Evolutionary conservation across 2,113 vertebrate species (phyloP).

Genomic region (Harpagus bidentatus): DNA sequence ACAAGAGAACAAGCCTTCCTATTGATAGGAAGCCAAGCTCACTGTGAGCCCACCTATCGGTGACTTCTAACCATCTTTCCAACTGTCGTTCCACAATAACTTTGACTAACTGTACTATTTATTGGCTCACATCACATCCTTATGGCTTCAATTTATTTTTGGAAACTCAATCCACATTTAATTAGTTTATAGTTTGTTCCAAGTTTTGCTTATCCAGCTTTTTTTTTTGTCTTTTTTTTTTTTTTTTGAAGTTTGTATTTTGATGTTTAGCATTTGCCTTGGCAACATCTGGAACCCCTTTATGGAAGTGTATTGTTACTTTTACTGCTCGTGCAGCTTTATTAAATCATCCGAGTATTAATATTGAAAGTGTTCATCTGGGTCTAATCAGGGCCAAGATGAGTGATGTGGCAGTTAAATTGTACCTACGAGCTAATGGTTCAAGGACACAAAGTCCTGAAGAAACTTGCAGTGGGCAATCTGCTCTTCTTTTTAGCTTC

Average conservation of each 20-base stretch:
- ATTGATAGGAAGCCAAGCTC: slow-evolving; percentile 31
- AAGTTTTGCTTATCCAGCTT: slow-evolving; percentile 72
- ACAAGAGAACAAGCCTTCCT: slow-evolving; percentile 17
- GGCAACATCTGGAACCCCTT: slow-evolving; percentile 79
- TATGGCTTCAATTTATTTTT: slow-evolving; percentile 87
- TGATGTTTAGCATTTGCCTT: slow-evolving; percentile 76
- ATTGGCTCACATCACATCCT: slow-evolving; percentile 75
- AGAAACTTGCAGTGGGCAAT: slow-evolving; percentile 8
- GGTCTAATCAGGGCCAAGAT: slow-evolving; percentile 78
- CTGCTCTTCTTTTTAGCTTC: slow-evolving; percentile 16
- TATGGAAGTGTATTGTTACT: slow-evolving; percentile 73
- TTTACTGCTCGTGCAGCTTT: slow-evolving; percentile 74
- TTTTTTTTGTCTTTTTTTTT: background rate
- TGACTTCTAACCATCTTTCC: slow-evolving; percentile 36
- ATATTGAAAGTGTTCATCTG: slow-evolving; percentile 76
- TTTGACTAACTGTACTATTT: slow-evolving; percentile 72
- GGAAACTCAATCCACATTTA: slow-evolving; percentile 75
- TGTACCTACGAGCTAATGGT: slow-evolving; percentile 41
- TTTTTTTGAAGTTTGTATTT: slow-evolving; percentile 69
- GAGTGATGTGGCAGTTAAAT: slow-evolving; percentile 75
- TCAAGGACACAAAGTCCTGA: slow-evolving; percentile 54
- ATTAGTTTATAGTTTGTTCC: slow-evolving; percentile 79
- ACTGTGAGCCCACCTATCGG: slow-evolving; percentile 40
- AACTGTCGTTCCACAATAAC: slow-evolving; percentile 72
- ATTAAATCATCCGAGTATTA: slow-evolving; percentile 72